phyloP scores from a whole-genome alignment of 2,888 invertebrate species.

The Desoria tigrina region DNA sequence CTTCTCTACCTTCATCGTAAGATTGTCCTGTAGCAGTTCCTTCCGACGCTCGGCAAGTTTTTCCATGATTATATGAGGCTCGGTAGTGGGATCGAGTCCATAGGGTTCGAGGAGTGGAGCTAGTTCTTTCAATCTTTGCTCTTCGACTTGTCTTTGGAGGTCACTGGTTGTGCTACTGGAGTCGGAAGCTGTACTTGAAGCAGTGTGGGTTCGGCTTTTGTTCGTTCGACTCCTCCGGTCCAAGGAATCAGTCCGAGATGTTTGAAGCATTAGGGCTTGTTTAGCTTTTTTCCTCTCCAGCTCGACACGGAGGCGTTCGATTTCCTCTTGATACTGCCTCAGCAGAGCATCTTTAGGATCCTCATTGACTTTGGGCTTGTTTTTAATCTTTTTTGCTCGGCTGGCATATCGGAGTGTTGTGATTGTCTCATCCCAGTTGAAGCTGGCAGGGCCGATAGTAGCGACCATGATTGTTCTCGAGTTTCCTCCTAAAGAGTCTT shows the following conservation, averaged over 20 bases:
- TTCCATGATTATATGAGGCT: conserved; percentile 38
- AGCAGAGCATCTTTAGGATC: conserved; percentile 97
- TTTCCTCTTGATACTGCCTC: conserved; percentile 92
- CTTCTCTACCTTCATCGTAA: conserved; percentile 59
- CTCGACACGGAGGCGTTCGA: conserved; percentile 66
- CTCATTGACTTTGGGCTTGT: conserved; percentile 96
- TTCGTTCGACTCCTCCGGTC: no score
- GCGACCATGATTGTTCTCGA: conserved; percentile 97
- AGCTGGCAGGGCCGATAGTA: conserved; percentile 91
- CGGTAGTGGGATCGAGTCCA: conserved; percentile 34
- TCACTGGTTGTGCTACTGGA: no score
- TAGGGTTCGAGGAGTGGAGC: conserved; percentile 40
- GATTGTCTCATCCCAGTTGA: conserved; percentile 96
- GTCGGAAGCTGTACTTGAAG: background rate
- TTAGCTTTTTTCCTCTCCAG: background rate
- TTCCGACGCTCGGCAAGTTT: conserved; percentile 39
- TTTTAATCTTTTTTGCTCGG: conserved; percentile 96
- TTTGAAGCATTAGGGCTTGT: no score
- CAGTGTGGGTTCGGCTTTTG: no score
- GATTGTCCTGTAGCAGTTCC: conserved; percentile 55
- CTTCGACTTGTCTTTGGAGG: background rate
- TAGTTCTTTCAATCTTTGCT: conserved; percentile 33
- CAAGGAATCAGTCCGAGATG: no score
- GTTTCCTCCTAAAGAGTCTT: conserved; percentile 97
- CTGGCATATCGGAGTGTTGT: conserved; percentile 94